Percentiles rank a stretch among this genome's conserved stretches.
phyloP scores from a whole-genome alignment of 2,797 vertebrate genomes.

The Mallotus villosus region DNA sequence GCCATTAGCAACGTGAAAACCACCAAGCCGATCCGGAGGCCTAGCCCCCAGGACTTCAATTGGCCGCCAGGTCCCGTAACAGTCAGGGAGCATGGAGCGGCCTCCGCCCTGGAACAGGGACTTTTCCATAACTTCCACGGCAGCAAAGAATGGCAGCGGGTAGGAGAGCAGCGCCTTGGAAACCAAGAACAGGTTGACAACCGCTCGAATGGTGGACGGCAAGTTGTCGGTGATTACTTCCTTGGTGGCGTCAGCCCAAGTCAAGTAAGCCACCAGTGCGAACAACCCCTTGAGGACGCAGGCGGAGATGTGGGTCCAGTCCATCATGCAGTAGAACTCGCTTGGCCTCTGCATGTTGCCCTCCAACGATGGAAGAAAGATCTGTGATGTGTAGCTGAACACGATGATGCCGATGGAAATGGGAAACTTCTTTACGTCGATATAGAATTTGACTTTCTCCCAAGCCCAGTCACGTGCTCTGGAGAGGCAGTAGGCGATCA shows the following conservation, averaged over 20 bases:
- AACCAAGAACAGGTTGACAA: conserved; percentile 92
- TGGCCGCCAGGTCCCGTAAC: conserved; percentile 84
- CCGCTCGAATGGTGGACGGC: conserved; percentile 88
- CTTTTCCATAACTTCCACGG: conserved; percentile 90
- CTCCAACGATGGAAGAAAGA: conserved; percentile 93
- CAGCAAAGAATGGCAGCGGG: conserved; percentile 91
- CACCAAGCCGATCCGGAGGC: conserved; percentile 84
- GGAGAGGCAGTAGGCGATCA: conserved; percentile 92
- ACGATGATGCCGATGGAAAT: conserved; percentile 96
- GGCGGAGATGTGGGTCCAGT: conserved; percentile 93
- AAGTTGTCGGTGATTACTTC: conserved; percentile 96
- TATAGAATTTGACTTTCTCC: conserved; percentile 97
- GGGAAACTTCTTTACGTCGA: conserved; percentile 94
- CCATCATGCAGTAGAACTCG: conserved; percentile 97
- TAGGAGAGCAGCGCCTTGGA: conserved; percentile 91
- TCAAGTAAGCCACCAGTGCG: conserved; percentile 91
- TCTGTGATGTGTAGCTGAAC: conserved; percentile 97
- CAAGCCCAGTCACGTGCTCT: conserved; percentile 92
- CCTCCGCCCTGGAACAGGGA: conserved; percentile 91
- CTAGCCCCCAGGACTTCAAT: conserved; percentile 90
- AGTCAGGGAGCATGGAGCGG: conserved; percentile 85
- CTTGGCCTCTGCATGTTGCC: conserved; percentile 92
- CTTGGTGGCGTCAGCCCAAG: conserved; percentile 93
- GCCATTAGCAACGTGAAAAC: conserved; percentile 94
- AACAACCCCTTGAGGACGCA: conserved; percentile 94